Evolutionary conservation across 2,888 invertebrate species (phyloP), one percentile per base, ranked within the genome.

Genomic region (Aromia moschata): DNA sequence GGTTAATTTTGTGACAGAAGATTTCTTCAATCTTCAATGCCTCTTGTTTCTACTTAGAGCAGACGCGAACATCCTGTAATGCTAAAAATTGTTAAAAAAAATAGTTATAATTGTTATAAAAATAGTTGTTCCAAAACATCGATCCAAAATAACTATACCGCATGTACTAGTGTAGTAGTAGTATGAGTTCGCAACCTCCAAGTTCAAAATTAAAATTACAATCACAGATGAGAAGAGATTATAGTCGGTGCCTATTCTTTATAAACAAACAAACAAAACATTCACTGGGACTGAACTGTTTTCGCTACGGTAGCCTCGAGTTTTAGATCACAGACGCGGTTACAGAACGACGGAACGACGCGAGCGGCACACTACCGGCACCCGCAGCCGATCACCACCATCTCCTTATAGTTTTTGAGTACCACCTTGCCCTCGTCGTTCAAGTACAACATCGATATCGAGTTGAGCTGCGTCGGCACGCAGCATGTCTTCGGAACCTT

Each of bases 371-470:
- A 77, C 77, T 79, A 98, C 86, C 96, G 93, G 85, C 99, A 99
- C 58, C 99, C 98, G 82, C 99, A 99, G 58, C 96, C 96, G 73
- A 93, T 90, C 67, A 98, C 98, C 74, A 95, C 91, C 99, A 99
- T 99, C 82, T 98, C 97, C 83, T 96, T 93, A 84, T 99, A 99
- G 84, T 94, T 97, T 84, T 98, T 98, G 76, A 99, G 88, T 80
- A 97, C 95, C 77, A 98, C 96, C 83, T 94, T 95, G 80, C 92
- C 92, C 81, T 91, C 89, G 83, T 98, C 96, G 83, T 98, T 96
- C 80, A 95, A 86, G 84, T 98, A 99, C 70, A 99, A 87, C 92
- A 99, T 95, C 62, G 97, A 94, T 75, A 98, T 95, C 68, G 94
- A 89, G 71, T 93, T 92, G 64, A 98, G 88, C 79, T 94, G 91